Evolutionary conservation across 2,113 vertebrate genomes (phyloP), one percentile per base, ranked within the genome.

Genomic region (Salvelinus sp.): DNA sequence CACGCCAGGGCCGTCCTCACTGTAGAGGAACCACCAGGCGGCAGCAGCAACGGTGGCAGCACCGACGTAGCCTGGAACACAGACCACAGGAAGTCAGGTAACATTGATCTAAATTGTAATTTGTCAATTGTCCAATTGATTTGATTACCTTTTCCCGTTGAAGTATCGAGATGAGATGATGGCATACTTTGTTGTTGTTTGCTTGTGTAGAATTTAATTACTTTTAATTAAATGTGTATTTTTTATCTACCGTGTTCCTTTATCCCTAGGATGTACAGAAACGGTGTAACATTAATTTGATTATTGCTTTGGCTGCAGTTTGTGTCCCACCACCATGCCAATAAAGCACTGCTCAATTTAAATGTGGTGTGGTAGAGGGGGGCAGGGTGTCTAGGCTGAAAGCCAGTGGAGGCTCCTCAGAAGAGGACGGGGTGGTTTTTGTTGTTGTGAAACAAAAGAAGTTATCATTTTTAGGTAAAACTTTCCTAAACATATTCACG

Each of bases 21-120:
- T 83, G 30, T 95, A 97, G 62, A 98, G 0, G 89, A 98, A 98
- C 96, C 96, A 98, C 95, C 96, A 98, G 69, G 92, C 95, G 0
- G 96, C 96, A 0, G 96, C 96, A 25, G 94, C 96, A 1, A 97
- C 96, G 0, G 96, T 97, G 74, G 96, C 96, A 2, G 96, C 95
- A 25, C 96, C 96, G 27, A 98, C 96, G 0, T 98, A 98, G 6
- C 95, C 96, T 98, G 81, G 64, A 79, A 23, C 44, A 66, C 20
- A 23, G 27, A n/a, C 10, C 76, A n/a, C 33, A 62, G 22, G 67
- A 44, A 58, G 27, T 68, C 64, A 22, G 13, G 63, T 16, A 48
- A 28, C 14, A 28, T 9, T 28, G 4, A 66, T 28, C 25, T 22
- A 27, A 66, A 28, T 66, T 18, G 16, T 27, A 18, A 16, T 16